Base-by-base conservation (phyloP, 2,888 invertebrate species). In the Gandaritis pyraliata region DNA sequence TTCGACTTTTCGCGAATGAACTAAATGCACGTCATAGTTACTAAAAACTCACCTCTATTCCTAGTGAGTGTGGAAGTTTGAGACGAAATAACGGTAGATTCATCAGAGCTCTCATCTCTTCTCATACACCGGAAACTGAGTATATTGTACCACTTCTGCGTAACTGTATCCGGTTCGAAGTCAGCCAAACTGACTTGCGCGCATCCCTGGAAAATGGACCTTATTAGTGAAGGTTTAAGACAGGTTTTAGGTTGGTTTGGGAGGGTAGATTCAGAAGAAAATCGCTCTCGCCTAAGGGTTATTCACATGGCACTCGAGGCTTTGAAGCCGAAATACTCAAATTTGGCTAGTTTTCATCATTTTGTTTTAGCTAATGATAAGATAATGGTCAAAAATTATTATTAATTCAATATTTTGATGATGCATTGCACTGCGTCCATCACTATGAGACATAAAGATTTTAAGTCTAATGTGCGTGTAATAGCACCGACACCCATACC, bases 161-260 rank as follows among this genome's bases (percentile, higher is more conserved):
- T 95, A 46, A 96, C 95, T 7, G 93, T 93, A 69, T 97, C 97
- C 0, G 97, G 95, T 79, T 96, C 96, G 86, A 98, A 98, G 87
- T 98, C 98, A 49, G 98, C 98, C 77, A 99, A 92, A 83, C 98
- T 98, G 66, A 98, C 97, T 95, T 98, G 98, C 55, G 97, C 96
- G 79, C 97, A 97, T 75, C 98, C 98, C 98, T 98, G 88, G 83
- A 70, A 65, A 74, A 74, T 49, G 29, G 1, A 52, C 63, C 51
- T 61, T 64, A 66, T 47, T 15, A 41, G 0, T 13, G 1, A 2
- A 7, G 0, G 1, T 1, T 45, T 56, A 57, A 18, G 43, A 61
- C 50, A 16, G 43, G 29, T 39, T 47, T 52, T 61, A 45, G 16
- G 1, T 10, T 53, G 60, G 1, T 7, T 4, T 11, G 2, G 13